Percentiles rank a stretch among this genome's conserved stretches.
Conservation (phyloP, 2,113 vertebrate genomes). For the Elaphurus davidianus region DNA sequence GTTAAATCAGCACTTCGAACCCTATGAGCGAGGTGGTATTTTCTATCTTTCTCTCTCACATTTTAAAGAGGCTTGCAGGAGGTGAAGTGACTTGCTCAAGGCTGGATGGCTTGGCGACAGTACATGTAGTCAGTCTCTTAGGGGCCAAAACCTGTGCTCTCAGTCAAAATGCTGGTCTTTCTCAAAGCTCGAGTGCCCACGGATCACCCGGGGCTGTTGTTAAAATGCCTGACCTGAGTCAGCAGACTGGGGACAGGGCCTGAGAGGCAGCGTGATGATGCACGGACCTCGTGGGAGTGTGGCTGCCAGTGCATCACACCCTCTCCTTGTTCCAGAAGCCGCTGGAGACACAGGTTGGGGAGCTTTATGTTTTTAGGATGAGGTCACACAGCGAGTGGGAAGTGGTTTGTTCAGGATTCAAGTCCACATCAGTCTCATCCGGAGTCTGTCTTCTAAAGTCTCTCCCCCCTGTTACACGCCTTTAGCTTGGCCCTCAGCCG, state of each 20-base stretch:
- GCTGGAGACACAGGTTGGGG: background rate
- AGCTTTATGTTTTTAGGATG: background rate
- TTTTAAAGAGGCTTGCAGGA: background rate
- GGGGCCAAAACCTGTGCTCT: too few species aligned
- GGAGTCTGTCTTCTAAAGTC: background rate
- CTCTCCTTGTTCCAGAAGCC: background rate
- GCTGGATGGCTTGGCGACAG: background rate
- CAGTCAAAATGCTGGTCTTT: rapidly evolving
- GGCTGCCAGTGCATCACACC: rapidly evolving
- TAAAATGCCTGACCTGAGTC: background rate
- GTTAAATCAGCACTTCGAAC: background rate
- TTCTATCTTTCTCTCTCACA: background rate
- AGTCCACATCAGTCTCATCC: background rate
- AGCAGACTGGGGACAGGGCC: background rate
- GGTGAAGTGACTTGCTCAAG: background rate
- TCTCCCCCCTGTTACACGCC: rapidly evolving
- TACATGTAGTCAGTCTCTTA: background rate
- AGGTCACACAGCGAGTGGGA: background rate
- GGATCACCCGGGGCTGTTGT: rapidly evolving
- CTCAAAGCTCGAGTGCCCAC: rapidly evolving
- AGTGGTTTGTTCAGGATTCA: background rate
- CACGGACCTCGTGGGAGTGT: rapidly evolving
- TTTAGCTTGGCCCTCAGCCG: background rate
- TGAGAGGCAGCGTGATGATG: rapidly evolving
- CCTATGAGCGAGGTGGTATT: background rate